Conservation (phyloP, 2,888 invertebrate species). For the Thecocarcelia acutangulata region DNA sequence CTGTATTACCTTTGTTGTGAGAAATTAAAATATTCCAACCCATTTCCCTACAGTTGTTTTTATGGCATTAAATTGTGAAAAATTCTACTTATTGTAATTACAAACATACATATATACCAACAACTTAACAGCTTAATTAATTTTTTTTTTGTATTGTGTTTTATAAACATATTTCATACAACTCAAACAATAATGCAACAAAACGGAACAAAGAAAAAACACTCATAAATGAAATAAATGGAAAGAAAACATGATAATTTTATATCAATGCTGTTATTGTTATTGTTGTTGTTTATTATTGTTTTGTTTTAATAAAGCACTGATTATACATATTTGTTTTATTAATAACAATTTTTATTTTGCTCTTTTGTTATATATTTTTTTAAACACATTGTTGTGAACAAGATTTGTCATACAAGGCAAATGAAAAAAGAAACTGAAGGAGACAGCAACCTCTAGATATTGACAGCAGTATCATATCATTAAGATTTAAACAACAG, state of each 20-base stretch:
- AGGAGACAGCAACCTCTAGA: slow-evolving; percentile 33
- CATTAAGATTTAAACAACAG: neutral
- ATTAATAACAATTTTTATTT: slow-evolving; percentile 26
- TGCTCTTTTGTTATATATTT: slow-evolving; percentile 8
- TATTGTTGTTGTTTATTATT: slow-evolving; percentile 28
- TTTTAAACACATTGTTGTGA: slow-evolving; percentile 6
- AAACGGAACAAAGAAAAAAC: slow-evolving; percentile 26
- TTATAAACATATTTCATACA: slow-evolving; percentile 31
- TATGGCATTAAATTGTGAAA: too few species aligned
- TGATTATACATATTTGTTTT: slow-evolving; percentile 55
- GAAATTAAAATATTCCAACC: too few species aligned
- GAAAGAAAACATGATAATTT: slow-evolving; percentile 48
- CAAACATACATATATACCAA: neutral
- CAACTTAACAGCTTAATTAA: slow-evolving; percentile 11
- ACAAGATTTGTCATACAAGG: slow-evolving; percentile 1
- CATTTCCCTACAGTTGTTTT: too few species aligned
- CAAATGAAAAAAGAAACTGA: slow-evolving; percentile 17
- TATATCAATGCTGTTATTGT: slow-evolving; percentile 28
- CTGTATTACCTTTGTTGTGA: too few species aligned
- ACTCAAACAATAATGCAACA: slow-evolving; percentile 15
- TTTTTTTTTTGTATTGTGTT: slow-evolving; percentile 24
- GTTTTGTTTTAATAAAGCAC: slow-evolving; percentile 37
- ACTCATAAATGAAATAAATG: slow-evolving; percentile 19
- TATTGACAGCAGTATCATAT: slow-evolving; percentile 43
- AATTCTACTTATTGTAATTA: too few species aligned